Conservation (phyloP, 1,140 invertebrate species). For the Drosophila nannoptera region DNA sequence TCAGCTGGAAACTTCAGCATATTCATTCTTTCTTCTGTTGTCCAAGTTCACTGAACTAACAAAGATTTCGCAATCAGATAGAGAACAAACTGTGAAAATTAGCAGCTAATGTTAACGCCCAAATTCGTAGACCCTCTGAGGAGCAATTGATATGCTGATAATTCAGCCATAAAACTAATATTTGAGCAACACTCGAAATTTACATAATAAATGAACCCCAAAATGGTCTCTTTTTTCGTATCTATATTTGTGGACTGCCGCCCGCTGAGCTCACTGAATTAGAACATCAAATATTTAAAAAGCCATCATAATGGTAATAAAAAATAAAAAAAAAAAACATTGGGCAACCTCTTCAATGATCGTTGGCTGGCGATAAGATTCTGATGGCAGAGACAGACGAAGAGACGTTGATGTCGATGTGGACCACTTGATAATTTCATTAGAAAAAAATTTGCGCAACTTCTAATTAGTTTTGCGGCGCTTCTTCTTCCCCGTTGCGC, state of each 20-base stretch:
- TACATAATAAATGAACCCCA: conserved; percentile 34
- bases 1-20: conserved; percentile 5
- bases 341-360: conserved; percentile 43
- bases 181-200: conserved; percentile 20
- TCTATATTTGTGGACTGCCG: conserved; percentile 4
- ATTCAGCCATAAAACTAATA: conserved; percentile 27
- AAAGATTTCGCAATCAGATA: conserved; percentile 26
- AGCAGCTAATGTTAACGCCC: conserved; percentile 33
- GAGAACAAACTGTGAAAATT: conserved; percentile 61
- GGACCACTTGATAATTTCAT: conserved; percentile 64
- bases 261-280: conserved; percentile 44
- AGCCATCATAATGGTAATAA: conserved; percentile 40
- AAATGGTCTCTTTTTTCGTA: conserved; percentile 6
- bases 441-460: conserved; percentile 49
- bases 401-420: conserved; percentile 16
- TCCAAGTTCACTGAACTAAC: conserved; percentile 30
- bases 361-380: conserved; percentile 30
- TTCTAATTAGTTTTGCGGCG: conserved; percentile 52
- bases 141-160: conserved; percentile 54
- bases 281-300: conserved; percentile 54
- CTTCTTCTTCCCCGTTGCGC: neutral
- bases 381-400: conserved; percentile 24
- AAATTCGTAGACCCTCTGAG: conserved; percentile 40
- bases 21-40: neutral
- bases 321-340: conserved; percentile 16